A percentile compares a stretch with the other conserved stretches of the same genome.
phyloP scores from a whole-genome alignment of 2,888 invertebrate species.

The Orthonychiurus folsomi region DNA sequence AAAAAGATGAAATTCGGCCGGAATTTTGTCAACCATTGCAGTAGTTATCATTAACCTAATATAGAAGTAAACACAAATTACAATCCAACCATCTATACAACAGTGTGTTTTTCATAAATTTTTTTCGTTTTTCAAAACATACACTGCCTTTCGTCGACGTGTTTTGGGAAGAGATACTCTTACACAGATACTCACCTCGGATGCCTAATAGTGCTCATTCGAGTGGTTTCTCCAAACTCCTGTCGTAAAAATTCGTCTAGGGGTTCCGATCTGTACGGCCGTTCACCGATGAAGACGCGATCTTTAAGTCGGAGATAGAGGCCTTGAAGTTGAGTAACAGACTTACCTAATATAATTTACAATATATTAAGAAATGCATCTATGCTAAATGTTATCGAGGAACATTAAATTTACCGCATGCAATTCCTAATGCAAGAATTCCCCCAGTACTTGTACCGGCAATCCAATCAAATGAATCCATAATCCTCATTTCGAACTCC shows the following conservation, averaged over 20 bases:
- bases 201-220: conserved; percentile 75
- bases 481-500: conserved; percentile 56
- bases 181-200: conserved; percentile 60
- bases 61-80: no score
- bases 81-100: no score
- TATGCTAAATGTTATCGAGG: no score
- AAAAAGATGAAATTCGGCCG: conserved; percentile 87
- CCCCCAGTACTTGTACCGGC: conserved; percentile 84
- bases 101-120: no score
- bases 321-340: conserved; percentile 72
- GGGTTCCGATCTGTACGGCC: conserved; percentile 81
- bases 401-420: conserved; percentile 66
- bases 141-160: no score
- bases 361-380: no score
- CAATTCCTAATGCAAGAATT: conserved; percentile 75
- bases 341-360: no score
- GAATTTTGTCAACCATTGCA: conserved; percentile 81
- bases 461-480: conserved; percentile 90
- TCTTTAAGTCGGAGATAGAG: conserved; percentile 93
- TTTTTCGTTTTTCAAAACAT: no score
- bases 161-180: no score
- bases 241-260: conserved; percentile 81
- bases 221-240: conserved; percentile 71
- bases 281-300: conserved; percentile 76
- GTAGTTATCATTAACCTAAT: conserved; percentile 69